Evolutionary conservation across 1,140 invertebrate species (phyloP).

Genomic region (Physella acuta): DNA sequence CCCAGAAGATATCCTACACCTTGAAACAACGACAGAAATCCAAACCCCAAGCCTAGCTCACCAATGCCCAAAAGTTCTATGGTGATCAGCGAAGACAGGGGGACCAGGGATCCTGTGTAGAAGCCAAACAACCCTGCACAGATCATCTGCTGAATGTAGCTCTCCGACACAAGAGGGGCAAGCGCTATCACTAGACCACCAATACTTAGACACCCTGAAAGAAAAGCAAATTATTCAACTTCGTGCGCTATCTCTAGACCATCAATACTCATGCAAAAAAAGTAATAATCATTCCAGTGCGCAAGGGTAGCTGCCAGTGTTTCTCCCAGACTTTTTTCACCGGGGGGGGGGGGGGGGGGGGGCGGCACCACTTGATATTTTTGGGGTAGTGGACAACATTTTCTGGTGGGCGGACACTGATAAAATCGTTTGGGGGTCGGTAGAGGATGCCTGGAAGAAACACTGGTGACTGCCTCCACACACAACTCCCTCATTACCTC

Average conservation of each 20-base stretch:
- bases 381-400: too few relatives aligned
- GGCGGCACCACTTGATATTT: too few relatives aligned
- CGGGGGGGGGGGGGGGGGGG: too few relatives aligned
- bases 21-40: constrained; percentile 41
- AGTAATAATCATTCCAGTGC: too few relatives aligned
- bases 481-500: too few relatives aligned
- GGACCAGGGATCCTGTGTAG: constrained; percentile 40
- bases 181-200: constrained; percentile 6
- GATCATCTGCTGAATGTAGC: constrained; percentile 2
- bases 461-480: too few relatives aligned
- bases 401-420: too few relatives aligned
- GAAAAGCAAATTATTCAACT: neutral
- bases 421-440: too few relatives aligned
- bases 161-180: neutral
- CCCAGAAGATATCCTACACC: constrained; percentile 44
- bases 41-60: constrained; percentile 39
- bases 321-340: too few relatives aligned
- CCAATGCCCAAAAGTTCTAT: constrained; percentile 42
- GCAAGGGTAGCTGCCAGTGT: too few relatives aligned
- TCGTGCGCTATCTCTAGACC: constrained; percentile 8
- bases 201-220: constrained; percentile 19
- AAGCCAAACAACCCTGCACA: constrained; percentile 37
- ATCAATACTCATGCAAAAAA: too few relatives aligned
- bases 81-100: constrained; percentile 36
- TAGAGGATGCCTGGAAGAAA: too few relatives aligned